Evolutionary conservation across 2,113 vertebrate genomes (phyloP), one percentile per base, ranked within the genome.

Genomic region (Lynx canadensis): DNA sequence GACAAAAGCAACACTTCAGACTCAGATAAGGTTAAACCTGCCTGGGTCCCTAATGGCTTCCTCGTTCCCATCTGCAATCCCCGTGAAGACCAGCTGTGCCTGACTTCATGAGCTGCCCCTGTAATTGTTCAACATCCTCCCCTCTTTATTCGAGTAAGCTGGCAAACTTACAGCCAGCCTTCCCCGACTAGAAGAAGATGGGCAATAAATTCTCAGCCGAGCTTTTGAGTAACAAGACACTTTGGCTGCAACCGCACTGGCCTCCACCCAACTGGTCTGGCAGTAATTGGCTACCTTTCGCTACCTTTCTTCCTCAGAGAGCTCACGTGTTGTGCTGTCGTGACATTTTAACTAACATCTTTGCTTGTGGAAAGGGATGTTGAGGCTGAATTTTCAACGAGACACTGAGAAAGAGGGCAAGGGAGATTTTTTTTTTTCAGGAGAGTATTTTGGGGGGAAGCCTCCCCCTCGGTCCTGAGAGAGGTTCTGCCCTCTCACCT

Each of bases 141-240:
- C 82, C 45, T 85, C 89, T 96, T 96, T 81, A 71, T 92, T 74
- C 31, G 36, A 90, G 94, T 63, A 81, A 95, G 57, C 92, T 96
- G 95, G 93, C 82, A 93, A 55, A 33, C 95, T 95, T 66, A 88
- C 41, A 92, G 55, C 68, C 48, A 69, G 55, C 80, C 90, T 90
- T 94, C 83, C 57, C 36, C 23, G 63, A 66, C 87, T 63, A 50
- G 74, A 76, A 86, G 79, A 95, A 92, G 92, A 82, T 69, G 90
- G 79, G 76, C 87, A 80, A 27, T 94, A 96, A 66, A 94, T 95
- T 95, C 86, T 60, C 50, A 45, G 81, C 84, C 95, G 94, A 94
- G 90, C 27, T 96, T 98, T 94, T 65, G 95, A 97, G 92, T 96
- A 97, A 89, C 36, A 71, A 96, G 83, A 78, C 41, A 12, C 29